phyloP scores from a whole-genome alignment of 2,888 invertebrate genomes.

The Cephus pulcher region DNA sequence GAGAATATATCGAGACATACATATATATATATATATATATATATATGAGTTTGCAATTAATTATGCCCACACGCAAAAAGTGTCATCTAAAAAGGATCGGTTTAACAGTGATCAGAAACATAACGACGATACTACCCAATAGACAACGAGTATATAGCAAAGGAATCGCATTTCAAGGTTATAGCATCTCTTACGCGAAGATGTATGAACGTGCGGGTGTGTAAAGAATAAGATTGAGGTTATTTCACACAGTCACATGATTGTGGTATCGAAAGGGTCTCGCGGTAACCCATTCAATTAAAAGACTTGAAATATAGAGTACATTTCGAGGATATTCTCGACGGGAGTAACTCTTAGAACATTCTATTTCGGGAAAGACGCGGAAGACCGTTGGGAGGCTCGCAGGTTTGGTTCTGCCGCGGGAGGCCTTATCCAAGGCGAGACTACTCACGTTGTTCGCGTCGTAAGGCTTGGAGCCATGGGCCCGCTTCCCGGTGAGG shows the following conservation, averaged over 20 bases:
- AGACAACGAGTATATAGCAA: not conserved
- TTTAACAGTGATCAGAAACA: not conserved
- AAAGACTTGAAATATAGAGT: not conserved
- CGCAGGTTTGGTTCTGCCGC: conserved; percentile 19
- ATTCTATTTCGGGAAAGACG: conserved; percentile 37
- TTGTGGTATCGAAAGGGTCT: conserved; percentile 26
- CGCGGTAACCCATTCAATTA: not conserved
- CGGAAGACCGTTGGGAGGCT: conserved; percentile 25
- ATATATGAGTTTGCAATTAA: not conserved
- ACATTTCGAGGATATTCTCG: not conserved
- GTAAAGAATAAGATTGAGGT: conserved; percentile 40
- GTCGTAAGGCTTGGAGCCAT: conserved; percentile 66
- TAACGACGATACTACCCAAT: not conserved
- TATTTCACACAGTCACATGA: conserved; percentile 42
- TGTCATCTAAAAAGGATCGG: not conserved
- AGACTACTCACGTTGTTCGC: conserved; percentile 67
- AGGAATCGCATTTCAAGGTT: conserved; percentile 20
- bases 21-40: too few species aligned
- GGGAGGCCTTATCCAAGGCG: conserved; percentile 24
- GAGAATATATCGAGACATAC: not conserved
- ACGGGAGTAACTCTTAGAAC: conserved; percentile 26
- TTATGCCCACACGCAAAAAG: not conserved
- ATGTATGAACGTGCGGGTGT: not conserved
- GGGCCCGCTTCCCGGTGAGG: conserved; percentile 57
- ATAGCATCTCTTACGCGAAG: conserved; percentile 14